Evolutionary conservation across 2,797 vertebrate genomes (phyloP).

Genomic region (Oophaga sylvatica): DNA sequence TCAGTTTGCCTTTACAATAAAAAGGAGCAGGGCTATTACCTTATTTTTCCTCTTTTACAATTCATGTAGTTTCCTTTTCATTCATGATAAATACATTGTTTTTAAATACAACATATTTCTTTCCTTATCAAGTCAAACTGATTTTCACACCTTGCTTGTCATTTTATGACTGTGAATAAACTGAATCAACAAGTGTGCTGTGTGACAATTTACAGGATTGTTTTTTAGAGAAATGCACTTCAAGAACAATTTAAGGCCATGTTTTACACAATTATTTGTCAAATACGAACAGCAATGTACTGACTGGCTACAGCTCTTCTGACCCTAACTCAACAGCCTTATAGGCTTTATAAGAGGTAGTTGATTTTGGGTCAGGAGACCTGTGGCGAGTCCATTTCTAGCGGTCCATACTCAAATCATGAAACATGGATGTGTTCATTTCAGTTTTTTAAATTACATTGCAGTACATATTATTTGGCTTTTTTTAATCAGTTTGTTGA

Average conservation of each 20-base stretch:
- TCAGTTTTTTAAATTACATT: no score
- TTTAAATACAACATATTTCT: not conserved
- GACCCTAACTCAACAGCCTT: no score
- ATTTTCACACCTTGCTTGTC: slow-evolving; percentile 31
- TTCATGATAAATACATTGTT: not conserved
- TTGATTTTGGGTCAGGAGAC: no score
- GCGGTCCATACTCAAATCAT: no score
- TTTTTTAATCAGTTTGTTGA: no score
- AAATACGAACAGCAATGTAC: no score
- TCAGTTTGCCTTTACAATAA: slow-evolving; percentile 28
- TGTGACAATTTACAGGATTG: not conserved
- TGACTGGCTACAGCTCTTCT: no score
- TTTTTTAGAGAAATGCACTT: not conserved
- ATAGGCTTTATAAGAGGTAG: no score
- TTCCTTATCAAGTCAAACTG: not conserved
- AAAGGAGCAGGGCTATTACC: not conserved
- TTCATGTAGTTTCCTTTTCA: slow-evolving; percentile 1
- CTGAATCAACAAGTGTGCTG: not conserved
- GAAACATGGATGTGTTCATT: no score
- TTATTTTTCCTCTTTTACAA: not conserved
- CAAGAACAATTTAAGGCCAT: not conserved
- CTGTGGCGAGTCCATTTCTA: no score
- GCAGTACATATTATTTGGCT: no score
- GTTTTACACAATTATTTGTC: no score
- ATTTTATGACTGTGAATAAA: slow-evolving; percentile 16